A percentile compares a stretch with the other conserved stretches of the same genome.
Evolutionary conservation across 2,113 vertebrate species (phyloP).

Genomic region (Otus sunia): DNA sequence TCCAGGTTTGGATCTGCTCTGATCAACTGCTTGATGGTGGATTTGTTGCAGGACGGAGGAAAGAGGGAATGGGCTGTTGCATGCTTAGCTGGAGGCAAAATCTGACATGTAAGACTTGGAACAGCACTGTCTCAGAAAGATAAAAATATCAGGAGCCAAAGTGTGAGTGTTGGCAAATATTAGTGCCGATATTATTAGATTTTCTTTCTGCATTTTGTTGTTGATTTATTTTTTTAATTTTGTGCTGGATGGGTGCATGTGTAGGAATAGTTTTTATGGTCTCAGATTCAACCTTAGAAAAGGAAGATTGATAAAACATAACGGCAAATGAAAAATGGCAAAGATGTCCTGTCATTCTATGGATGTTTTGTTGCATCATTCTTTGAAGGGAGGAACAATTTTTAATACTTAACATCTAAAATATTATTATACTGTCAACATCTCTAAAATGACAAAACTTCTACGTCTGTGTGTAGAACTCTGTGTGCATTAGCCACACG

Average conservation of each 20-base stretch:
- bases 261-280: not conserved
- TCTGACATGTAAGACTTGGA: not conserved
- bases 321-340: not conserved
- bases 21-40: not conserved
- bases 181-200: not conserved
- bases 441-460: not conserved
- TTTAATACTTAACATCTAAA: not conserved
- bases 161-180: not conserved
- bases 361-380: not conserved
- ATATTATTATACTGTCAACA: not conserved
- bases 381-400: not conserved
- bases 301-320: not conserved
- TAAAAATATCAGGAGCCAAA: not conserved
- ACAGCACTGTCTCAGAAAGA: not conserved
- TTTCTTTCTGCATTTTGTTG: not conserved
- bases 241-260: not conserved
- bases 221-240: not conserved
- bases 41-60: not conserved
- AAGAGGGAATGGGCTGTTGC: not conserved
- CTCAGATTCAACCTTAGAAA: not conserved
- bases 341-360: not conserved
- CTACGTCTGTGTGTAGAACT: not conserved
- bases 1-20: not conserved
- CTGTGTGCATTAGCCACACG: not conserved
- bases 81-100: not conserved